Evolutionary conservation across 2,113 vertebrate genomes (phyloP).

Genomic region (Pelmatolapia mariae): DNA sequence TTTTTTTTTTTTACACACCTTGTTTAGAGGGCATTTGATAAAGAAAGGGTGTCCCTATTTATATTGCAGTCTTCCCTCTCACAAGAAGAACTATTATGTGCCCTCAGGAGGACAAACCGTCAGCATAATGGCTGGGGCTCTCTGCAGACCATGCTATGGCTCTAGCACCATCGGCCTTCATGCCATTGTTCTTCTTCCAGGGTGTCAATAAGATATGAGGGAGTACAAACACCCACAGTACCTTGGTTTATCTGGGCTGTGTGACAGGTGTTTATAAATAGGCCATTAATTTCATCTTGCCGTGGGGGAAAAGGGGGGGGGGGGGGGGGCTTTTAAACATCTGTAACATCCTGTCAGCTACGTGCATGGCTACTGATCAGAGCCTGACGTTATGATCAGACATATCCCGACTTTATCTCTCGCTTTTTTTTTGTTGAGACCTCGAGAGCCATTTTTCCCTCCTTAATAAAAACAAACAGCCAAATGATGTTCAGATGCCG

Average conservation of each 20-base stretch:
- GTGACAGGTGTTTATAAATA: slow-evolving; percentile 59
- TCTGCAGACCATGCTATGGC: background rate
- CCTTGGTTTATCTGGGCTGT: slow-evolving; percentile 26
- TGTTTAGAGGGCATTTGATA: background rate
- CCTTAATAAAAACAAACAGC: background rate
- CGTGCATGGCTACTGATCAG: slow-evolving; percentile 20
- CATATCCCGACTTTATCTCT: background rate
- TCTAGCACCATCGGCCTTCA: background rate
- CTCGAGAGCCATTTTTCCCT: background rate
- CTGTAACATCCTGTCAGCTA: slow-evolving; percentile 40
- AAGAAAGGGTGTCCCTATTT: background rate
- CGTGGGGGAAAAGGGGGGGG: slow-evolving; percentile 6
- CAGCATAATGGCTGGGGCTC: background rate
- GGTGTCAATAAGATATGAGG: background rate
- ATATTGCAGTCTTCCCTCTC: background rate
- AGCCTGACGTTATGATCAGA: background rate
- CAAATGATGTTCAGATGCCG: background rate
- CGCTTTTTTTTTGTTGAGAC: background rate
- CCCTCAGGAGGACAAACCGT: background rate
- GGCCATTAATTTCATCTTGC: slow-evolving; percentile 39
- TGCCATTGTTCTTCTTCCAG: background rate
- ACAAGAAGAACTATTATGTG: background rate
- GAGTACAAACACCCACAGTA: background rate
- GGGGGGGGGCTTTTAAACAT: slow-evolving; percentile 9
- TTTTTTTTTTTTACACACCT: background rate